Evolutionary conservation across 2,797 vertebrate species (phyloP), one percentile per base, ranked within the genome.

Genomic region (Neosalanx taihuensis): DNA sequence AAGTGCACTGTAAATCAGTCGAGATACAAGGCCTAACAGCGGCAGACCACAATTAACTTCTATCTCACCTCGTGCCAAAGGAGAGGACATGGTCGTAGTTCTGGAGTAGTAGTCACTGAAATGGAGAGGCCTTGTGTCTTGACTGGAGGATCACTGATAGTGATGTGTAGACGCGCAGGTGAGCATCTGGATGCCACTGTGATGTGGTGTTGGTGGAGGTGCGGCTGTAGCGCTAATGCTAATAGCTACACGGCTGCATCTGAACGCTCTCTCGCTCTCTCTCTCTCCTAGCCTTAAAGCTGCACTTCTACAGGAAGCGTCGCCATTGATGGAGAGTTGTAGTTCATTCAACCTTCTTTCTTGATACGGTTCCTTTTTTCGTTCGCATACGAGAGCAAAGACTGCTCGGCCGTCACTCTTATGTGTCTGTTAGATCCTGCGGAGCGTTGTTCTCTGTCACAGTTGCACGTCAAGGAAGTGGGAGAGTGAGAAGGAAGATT

Each of bases 201-300:
- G 63, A 49, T 46, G 72, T 59, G 51, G 67, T 12, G 29, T 35
- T 33, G 67, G 78, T 83, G 77, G 63, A n/a, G n/a, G n/a, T 62
- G 51, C 76, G 67, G 62, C 75, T 79, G 58, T 76, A 65, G 66
- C 76, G 81, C 80, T 80, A n/a, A n/a, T 66, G 78, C 70, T 75
- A 73, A n/a, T 70, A 70, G n/a, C 70, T 72, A 49, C 70, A 76
- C 70, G 75, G 77, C 79, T 51, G 29, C 81, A 69, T 73, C 76
- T 66, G n/a, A n/a, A n/a, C 62, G 80, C 76, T 78, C 69, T 79
- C 69, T 70, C 77, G 81, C 70, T 77, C 76, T 75, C 79, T 83
- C 70, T 78, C 76, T 75, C 79, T 75, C 79, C 81, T 78, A 78
- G 86, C 88, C 88, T 90, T 90, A 88, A 88, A 84, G 30, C 62